These are phyloP conservation scores for Fregetta grallaria DNA, from an alignment of 2,113 vertebrate genomes.

Conservation along the genomic window DNA sequence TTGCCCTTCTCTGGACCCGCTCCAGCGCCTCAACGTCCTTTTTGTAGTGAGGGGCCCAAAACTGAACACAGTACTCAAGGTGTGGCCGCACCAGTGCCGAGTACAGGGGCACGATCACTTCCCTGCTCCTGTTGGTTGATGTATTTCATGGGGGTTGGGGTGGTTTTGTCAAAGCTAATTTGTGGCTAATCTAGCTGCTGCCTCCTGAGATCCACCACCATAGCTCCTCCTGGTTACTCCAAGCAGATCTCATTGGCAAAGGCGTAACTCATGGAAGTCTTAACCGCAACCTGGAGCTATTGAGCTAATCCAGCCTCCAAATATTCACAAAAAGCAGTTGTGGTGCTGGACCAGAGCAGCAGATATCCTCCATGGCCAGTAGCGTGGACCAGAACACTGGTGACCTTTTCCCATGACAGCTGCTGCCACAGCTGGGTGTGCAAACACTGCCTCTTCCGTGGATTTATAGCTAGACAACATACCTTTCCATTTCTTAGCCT, in stretches of 20 bases:
- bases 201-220: background rate
- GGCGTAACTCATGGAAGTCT: fast-evolving
- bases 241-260: background rate
- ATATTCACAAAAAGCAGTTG: background rate
- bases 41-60: no score
- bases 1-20: no score
- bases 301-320: background rate
- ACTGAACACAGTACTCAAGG: no score
- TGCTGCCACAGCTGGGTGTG: background rate
- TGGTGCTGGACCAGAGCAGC: fast-evolving
- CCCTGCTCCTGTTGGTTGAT: no score
- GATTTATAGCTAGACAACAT: background rate
- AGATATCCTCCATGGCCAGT: background rate
- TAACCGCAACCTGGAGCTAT: background rate
- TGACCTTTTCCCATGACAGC: background rate
- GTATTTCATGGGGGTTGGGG: no score
- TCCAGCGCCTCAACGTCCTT: no score
- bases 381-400: background rate
- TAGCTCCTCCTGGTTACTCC: background rate
- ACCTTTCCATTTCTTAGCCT: background rate
- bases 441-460: background rate
- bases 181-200: background rate
- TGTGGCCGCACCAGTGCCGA: no score
- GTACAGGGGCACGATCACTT: no score
- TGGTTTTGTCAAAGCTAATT: background rate